A percentile compares a stretch with the other conserved stretches of the same genome.
These are phyloP conservation scores for Noctua pronuba DNA, from an alignment of 2,888 invertebrate genomes.

Conservation along the genomic window DNA sequence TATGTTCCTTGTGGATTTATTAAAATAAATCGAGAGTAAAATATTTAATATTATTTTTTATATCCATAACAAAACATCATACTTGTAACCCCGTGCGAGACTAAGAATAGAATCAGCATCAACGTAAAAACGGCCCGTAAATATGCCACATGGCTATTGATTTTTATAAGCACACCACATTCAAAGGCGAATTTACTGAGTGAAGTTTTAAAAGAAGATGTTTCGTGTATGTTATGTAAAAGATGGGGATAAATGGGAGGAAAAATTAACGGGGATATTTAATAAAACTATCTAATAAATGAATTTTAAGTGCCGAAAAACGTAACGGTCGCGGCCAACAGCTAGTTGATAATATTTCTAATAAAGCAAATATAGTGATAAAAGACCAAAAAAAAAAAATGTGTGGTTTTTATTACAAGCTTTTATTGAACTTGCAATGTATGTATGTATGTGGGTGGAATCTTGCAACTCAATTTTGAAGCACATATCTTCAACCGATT, in stretches of 20 bases:
- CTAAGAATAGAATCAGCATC: conserved; percentile 9
- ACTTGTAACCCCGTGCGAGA: neutral
- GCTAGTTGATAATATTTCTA: no score
- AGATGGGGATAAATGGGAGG: neutral
- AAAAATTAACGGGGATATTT: neutral
- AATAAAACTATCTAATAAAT: no score
- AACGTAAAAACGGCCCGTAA: conserved; percentile 8
- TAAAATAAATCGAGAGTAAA: no score
- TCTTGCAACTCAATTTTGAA: no score
- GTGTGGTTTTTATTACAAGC: neutral
- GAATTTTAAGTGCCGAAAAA: neutral
- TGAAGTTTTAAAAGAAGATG: neutral
- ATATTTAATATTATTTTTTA: neutral
- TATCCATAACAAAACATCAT: neutral
- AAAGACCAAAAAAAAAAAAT: neutral
- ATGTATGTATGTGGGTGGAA: no score
- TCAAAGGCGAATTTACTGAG: neutral
- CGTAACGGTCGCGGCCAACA: no score
- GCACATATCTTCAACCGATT: no score
- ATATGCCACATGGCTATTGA: conserved; percentile 10
- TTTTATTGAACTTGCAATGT: no score
- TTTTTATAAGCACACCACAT: conserved; percentile 8
- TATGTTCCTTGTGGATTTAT: neutral
- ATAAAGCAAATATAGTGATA: neutral
- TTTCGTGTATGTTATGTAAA: neutral